phyloP scores from a whole-genome alignment of 1,140 invertebrate genomes.

The Cylas formicarius region DNA sequence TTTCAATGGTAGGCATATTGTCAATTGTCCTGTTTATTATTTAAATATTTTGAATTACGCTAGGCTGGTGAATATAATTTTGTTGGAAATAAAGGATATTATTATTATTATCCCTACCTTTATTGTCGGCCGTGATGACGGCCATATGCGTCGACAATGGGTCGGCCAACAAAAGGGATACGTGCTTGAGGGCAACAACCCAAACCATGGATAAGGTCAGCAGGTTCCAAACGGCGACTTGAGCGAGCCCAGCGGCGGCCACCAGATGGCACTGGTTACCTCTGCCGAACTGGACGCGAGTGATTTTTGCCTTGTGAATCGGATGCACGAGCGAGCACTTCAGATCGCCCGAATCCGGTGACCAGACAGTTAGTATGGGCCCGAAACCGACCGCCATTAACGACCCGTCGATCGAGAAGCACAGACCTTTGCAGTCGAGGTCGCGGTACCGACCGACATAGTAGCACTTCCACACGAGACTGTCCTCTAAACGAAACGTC shows the following conservation, averaged over 20 bases:
- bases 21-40: neutral
- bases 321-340: conserved; percentile 45
- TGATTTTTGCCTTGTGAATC: conserved; percentile 37
- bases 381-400: conserved; percentile 64
- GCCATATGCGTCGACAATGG: conserved; percentile 57
- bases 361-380: conserved; percentile 64
- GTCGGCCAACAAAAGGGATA: conserved; percentile 51
- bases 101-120: conserved; percentile 52
- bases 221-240: conserved; percentile 65
- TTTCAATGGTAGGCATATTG: no score
- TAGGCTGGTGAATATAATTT: no score
- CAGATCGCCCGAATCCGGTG: conserved; percentile 48
- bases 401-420: conserved; percentile 71
- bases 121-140: conserved; percentile 54
- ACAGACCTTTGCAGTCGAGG: conserved; percentile 48
- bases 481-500: conserved; percentile 41
- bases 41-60: no score
- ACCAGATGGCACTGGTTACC: conserved; percentile 57
- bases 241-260: conserved; percentile 48
- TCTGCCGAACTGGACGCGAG: conserved; percentile 54
- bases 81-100: no score
- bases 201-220: conserved; percentile 55
- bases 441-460: conserved; percentile 58
- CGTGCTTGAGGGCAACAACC: conserved; percentile 48
- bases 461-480: conserved; percentile 57